Evolutionary conservation across 1,140 invertebrate species (phyloP), one percentile per base, ranked within the genome.

Genomic region (Danaus plexippus): DNA sequence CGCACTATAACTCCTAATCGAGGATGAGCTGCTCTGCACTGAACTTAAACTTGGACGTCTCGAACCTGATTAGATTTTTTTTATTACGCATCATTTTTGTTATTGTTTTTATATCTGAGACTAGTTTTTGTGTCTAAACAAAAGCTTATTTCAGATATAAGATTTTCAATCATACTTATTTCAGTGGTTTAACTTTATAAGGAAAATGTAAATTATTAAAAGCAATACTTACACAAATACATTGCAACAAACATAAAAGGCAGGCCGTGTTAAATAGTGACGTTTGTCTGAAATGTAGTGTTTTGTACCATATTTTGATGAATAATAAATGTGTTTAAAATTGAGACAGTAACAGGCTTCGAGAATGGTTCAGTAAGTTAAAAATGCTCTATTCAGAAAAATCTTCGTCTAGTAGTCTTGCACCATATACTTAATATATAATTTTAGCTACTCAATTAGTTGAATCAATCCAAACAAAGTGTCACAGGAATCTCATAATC

Each of bases 41-140:
- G 93, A 94, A 58, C 91, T 92, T 88, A 94, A 85, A 89, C 93
- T 94, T 83, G 93, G 93, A 88, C 93, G 90, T 88, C 93, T 90
- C 71, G 94, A 94, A 90, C 93, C 94, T 95, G 85, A 11, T 53
- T 48, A 11, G 52, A 54, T 48, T 10, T 2, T 11, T n/a, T 15
- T 22, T 13, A 11, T 9, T 9, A 46, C 43, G 10, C 12, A 11
- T 53, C 18, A 10, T 32, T 32, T 32, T 32, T 32, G 22, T 32
- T 32, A 32, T 32, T 15, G 15, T 15, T 15, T 15, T 32, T 32
- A 3, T 2, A 6, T 32, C 22, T 32, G 22, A 32, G 22, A 32
- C 22, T 32, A 32, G 22, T 32, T 32, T 32, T 32, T 32, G 22
- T 32, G 22, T 7, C 7, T 32, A 32, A 32, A 32, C 22, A 32